phyloP scores from a whole-genome alignment of 2,113 vertebrate species.

The Probosciger aterrimus region DNA sequence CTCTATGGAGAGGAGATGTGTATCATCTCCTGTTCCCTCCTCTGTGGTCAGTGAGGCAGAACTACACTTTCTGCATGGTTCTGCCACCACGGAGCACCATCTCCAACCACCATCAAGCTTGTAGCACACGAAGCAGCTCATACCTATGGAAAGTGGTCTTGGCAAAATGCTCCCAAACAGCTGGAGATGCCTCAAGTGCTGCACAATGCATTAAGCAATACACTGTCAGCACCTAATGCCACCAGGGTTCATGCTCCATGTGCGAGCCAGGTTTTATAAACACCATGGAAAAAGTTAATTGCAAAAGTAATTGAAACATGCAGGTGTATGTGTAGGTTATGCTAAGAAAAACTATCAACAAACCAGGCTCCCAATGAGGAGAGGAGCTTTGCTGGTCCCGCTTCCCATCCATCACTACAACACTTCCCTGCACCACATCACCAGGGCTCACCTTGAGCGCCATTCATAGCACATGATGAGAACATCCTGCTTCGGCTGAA shows the following conservation, averaged over 20 bases:
- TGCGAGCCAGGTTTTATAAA: not conserved
- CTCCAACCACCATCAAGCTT: not conserved
- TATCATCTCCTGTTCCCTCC: not conserved
- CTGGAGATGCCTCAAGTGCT: not conserved
- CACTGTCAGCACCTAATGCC: not conserved
- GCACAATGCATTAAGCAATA: not conserved
- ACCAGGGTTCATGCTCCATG: not conserved
- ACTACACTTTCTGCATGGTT: rapidly evolving
- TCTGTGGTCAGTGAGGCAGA: not conserved
- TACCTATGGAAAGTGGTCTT: not conserved
- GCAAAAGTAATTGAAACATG: not conserved
- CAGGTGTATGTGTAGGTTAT: not conserved
- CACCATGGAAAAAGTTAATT: not conserved
- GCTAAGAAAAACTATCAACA: not conserved
- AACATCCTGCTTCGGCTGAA: constrained; percentile 79
- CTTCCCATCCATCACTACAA: not conserved
- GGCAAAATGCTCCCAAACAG: not conserved
- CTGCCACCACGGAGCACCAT: not conserved
- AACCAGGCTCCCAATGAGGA: not conserved
- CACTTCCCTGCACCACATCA: rapidly evolving
- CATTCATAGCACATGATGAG: constrained; percentile 85
- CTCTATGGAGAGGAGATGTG: not conserved
- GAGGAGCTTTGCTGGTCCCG: not conserved
- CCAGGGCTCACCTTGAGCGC: constrained; percentile 72
- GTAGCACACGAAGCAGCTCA: not conserved